Percentiles rank a stretch among this genome's conserved stretches.
These are phyloP conservation scores for Trachymyrmex cornetzi DNA, from an alignment of 1,140 invertebrate species.

Conservation along the genomic window DNA sequence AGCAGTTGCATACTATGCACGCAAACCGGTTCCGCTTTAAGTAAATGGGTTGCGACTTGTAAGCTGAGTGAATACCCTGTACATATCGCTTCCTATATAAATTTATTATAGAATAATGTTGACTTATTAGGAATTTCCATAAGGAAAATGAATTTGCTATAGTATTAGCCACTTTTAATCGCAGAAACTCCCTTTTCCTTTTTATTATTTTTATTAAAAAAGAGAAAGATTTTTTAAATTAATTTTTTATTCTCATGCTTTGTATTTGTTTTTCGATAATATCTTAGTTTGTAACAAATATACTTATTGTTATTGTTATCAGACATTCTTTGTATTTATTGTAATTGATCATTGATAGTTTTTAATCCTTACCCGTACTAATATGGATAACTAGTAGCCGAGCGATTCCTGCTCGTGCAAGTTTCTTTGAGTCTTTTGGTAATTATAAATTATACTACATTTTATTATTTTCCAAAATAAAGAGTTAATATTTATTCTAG, in stretches of 20 bases:
- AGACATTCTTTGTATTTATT: background rate
- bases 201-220: background rate
- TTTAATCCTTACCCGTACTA: too few species aligned
- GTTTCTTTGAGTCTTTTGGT: too few species aligned
- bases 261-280: background rate
- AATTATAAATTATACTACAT: too few species aligned
- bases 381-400: too few species aligned
- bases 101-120: background rate
- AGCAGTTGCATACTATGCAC: background rate
- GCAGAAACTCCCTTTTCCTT: background rate
- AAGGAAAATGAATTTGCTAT: background rate
- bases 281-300: background rate
- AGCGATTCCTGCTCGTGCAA: too few species aligned
- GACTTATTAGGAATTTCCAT: constrained; percentile 3
- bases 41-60: background rate
- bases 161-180: background rate
- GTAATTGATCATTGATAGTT: background rate
- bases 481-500: too few species aligned
- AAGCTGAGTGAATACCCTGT: background rate
- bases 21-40: background rate
- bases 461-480: too few species aligned
- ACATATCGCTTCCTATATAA: background rate
- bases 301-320: background rate
- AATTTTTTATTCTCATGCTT: background rate
- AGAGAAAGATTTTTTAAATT: background rate